Conservation (phyloP, 2,113 vertebrate species). For the Dolichallabes microphthalmus region DNA sequence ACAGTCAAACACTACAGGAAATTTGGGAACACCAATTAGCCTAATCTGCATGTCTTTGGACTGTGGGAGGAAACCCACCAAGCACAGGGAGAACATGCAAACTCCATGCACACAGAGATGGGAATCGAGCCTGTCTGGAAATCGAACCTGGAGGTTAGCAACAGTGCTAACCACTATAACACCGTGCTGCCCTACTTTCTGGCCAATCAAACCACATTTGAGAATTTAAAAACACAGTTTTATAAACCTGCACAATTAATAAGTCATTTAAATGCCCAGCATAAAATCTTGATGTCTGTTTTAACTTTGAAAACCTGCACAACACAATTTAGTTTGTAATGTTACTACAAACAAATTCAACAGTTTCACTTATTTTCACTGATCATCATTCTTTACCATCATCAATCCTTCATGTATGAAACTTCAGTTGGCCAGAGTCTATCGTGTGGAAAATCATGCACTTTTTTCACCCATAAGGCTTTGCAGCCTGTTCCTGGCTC, state of each 20-base stretch:
- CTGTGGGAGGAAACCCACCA: no score
- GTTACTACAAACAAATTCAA: not conserved
- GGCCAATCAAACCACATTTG: not conserved
- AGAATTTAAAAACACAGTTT: not conserved
- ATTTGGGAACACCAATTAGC: no score
- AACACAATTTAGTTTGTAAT: not conserved
- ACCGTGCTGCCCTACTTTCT: no score
- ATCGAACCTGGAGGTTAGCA: no score
- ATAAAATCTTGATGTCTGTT: not conserved
- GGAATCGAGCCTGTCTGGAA: no score
- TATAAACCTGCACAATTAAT: not conserved
- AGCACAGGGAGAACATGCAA: no score
- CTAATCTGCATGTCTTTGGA: no score
- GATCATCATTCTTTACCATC: slow-evolving; percentile 14
- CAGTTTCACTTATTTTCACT: not conserved
- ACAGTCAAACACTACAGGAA: no score
- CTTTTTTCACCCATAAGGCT: slow-evolving; percentile 30
- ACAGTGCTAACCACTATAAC: no score
- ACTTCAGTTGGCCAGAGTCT: slow-evolving; percentile 18
- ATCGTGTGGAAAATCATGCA: slow-evolving; percentile 26
- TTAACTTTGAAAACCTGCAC: not conserved
- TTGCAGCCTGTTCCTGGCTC: slow-evolving; percentile 21
- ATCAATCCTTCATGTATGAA: slow-evolving; percentile 22
- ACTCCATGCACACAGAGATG: no score
- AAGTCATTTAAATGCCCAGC: not conserved